A percentile compares a stretch with the other conserved stretches of the same genome.
phyloP scores from a whole-genome alignment of 2,797 vertebrate species.

The Paramormyrops hopkinsi region DNA sequence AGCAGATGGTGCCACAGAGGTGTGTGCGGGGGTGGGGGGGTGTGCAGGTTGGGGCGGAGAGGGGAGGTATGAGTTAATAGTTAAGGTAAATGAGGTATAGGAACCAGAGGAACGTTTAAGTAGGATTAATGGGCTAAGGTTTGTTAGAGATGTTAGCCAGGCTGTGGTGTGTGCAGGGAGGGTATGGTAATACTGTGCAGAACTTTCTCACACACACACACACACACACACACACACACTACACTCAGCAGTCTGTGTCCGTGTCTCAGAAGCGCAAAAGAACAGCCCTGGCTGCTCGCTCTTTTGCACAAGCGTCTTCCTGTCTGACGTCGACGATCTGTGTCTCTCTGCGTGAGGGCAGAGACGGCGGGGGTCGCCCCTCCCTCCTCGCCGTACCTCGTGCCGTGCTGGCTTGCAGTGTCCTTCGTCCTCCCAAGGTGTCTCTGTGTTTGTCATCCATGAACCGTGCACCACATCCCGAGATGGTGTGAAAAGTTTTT shows the following conservation, averaged over 20 bases:
- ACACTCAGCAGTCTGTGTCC: constrained; percentile 5
- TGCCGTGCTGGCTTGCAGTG: background rate
- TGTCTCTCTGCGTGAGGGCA: background rate
- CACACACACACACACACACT: constrained; percentile 14
- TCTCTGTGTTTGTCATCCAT: background rate
- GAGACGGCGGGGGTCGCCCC: background rate
- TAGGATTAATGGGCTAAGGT: background rate
- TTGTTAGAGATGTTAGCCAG: background rate
- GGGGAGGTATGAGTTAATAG: background rate
- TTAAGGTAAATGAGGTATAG: background rate
- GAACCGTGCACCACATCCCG: background rate
- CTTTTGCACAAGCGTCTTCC: background rate
- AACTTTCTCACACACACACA: constrained; percentile 16
- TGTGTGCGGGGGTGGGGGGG: background rate
- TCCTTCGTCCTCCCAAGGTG: background rate
- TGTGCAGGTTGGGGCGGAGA: background rate
- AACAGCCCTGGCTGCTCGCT: background rate
- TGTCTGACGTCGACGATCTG: background rate
- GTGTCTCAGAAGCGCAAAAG: background rate
- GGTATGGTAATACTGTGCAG: background rate
- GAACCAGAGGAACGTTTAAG: background rate
- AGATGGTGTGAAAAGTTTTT: background rate
- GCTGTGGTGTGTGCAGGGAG: background rate
- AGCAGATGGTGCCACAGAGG: background rate
- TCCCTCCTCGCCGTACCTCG: background rate